A percentile compares a stretch with the other conserved stretches of the same genome.
phyloP scores from a whole-genome alignment of 2,888 invertebrate genomes.

The Hedychridium roseum region DNA sequence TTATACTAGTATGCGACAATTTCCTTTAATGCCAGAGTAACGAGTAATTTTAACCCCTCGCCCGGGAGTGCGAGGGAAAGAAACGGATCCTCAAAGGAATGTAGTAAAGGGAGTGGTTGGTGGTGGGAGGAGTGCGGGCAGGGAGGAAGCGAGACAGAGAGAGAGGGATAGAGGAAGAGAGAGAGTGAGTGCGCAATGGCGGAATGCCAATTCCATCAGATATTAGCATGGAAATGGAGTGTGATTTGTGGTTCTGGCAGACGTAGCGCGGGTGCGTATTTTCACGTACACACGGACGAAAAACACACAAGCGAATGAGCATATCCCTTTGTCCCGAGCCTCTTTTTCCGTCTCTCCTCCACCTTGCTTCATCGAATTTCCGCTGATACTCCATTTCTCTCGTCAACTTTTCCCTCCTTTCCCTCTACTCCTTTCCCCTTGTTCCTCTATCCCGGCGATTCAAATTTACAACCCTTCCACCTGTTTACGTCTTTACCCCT shows the following conservation, averaged over 20 bases:
- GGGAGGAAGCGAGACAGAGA: background rate
- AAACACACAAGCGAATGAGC: conserved; percentile 16
- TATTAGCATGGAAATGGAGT: conserved; percentile 58
- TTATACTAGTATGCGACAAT: too few relatives aligned
- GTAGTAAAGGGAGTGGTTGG: background rate
- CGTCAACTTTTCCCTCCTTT: background rate
- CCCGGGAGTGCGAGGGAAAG: background rate
- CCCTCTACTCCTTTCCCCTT: background rate
- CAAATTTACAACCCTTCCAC: background rate
- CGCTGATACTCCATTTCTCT: background rate
- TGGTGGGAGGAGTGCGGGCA: background rate
- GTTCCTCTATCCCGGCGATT: conserved; percentile 1
- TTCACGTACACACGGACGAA: conserved; percentile 22
- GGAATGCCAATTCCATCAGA: conserved; percentile 55
- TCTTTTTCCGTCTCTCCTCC: conserved; percentile 1
- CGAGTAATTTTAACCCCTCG: too few relatives aligned
- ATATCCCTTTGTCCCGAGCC: conserved; percentile 2
- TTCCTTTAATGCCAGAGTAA: too few relatives aligned
- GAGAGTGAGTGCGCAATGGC: conserved; percentile 37
- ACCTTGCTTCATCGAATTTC: too few relatives aligned
- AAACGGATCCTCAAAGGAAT: background rate
- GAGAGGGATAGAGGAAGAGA: background rate
- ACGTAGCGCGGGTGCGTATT: conserved; percentile 19
- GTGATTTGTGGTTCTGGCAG: conserved; percentile 51
- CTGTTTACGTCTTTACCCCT: too few relatives aligned